Evolutionary conservation across 1,140 invertebrate species (phyloP).

Genomic region (Nebria ingens): DNA sequence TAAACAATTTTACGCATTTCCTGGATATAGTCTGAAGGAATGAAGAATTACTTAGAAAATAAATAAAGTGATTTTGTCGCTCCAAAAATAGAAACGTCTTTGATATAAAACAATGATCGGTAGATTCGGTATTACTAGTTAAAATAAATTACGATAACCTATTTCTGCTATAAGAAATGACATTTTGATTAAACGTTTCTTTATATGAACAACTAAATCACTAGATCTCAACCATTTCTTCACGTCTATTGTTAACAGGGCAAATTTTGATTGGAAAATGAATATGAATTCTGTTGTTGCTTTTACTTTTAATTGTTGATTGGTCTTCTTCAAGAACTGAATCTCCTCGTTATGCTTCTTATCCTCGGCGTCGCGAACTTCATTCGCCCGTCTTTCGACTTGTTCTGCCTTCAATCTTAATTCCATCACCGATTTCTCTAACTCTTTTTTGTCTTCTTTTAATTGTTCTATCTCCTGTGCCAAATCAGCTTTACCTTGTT

Average conservation of each 20-base stretch:
- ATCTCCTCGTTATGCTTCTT: slow-evolving; percentile 88
- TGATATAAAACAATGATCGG: too few species aligned
- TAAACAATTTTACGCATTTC: too few species aligned
- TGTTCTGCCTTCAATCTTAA: slow-evolving; percentile 76
- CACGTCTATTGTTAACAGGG: not conserved
- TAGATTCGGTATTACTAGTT: too few species aligned
- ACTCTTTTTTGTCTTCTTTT: slow-evolving; percentile 51
- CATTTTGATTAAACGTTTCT: too few species aligned
- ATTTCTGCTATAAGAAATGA: too few species aligned
- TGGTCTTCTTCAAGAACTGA: slow-evolving; percentile 83
- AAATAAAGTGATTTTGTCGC: too few species aligned
- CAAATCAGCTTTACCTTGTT: slow-evolving; percentile 62
- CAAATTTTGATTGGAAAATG: not conserved
- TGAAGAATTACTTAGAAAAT: too few species aligned
- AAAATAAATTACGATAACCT: too few species aligned
- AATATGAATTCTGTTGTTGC: not conserved
- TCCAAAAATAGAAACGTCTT: too few species aligned
- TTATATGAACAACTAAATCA: too few species aligned
- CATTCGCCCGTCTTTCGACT: slow-evolving; percentile 71
- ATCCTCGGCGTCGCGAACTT: slow-evolving; percentile 75
- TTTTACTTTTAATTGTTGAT: slow-evolving; percentile 79
- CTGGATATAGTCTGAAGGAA: too few species aligned
- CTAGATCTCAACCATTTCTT: too few species aligned
- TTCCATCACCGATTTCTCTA: slow-evolving; percentile 72
- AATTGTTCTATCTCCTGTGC: slow-evolving; percentile 41